Conservation (phyloP, 23 tunicate genomes). For the Ascidia mentula region DNA sequence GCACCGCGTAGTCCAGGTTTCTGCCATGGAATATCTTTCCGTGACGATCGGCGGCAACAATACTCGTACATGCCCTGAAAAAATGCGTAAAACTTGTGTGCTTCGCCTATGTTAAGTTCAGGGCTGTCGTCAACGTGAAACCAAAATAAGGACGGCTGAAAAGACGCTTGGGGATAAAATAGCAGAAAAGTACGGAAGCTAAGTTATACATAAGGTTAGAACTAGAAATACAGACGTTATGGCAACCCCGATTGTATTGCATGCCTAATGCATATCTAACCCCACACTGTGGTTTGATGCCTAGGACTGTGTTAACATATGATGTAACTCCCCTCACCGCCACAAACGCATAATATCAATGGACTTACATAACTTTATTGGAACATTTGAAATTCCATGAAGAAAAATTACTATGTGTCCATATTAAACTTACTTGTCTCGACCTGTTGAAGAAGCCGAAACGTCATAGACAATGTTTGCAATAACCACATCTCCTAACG, state of each 20-base stretch:
- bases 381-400: background rate
- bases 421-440: background rate
- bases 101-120: no score
- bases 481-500: conserved; percentile 50
- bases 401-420: background rate
- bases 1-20: conserved; percentile 69
- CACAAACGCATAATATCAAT: background rate
- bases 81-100: no score
- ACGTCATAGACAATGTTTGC: conserved; percentile 72
- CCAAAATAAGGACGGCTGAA: no score
- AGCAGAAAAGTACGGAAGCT: no score
- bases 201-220: no score
- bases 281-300: background rate
- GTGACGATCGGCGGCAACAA: conserved; percentile 54
- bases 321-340: no score
- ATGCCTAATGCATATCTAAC: no score
- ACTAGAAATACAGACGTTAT: no score
- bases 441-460: conserved; percentile 28
- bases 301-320: background rate
- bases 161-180: no score
- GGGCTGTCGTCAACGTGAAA: no score
- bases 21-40: conserved; percentile 65
- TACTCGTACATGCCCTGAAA: conserved; percentile 77
- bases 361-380: background rate
- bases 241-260: no score